A percentile compares a stretch with the other conserved stretches of the same genome.
Conservation (phyloP, 2,797 vertebrate genomes). For the Bufotes viridis region DNA sequence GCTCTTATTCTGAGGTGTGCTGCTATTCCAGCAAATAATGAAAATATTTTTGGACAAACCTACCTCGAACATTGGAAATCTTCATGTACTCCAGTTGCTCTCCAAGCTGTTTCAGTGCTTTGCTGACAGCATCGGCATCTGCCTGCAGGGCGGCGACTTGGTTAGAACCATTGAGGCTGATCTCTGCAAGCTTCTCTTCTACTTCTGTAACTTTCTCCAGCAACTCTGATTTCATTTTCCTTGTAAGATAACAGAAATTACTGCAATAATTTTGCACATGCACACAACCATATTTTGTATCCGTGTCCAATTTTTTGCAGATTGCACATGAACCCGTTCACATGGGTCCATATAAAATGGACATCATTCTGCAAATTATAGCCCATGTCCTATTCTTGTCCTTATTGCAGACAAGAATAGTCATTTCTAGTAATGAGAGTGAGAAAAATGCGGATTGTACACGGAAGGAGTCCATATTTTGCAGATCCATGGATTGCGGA, state of each 20-base stretch:
- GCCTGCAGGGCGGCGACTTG: conserved; percentile 78
- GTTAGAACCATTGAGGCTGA: conserved; percentile 76
- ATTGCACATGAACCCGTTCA: too few relatives aligned
- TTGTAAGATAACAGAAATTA: conserved; percentile 66
- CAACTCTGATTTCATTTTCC: conserved; percentile 85
- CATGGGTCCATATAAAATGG: too few relatives aligned
- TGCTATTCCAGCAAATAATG: background rate
- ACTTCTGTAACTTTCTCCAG: conserved; percentile 81
- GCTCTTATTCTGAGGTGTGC: background rate
- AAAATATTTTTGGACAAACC: conserved; percentile 30
- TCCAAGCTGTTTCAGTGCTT: conserved; percentile 83
- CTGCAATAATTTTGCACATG: background rate
- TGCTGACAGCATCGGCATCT: conserved; percentile 84
- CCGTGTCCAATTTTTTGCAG: too few relatives aligned
- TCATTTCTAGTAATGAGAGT: too few relatives aligned
- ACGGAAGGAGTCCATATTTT: too few relatives aligned
- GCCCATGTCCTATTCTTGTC: too few relatives aligned
- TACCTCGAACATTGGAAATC: conserved; percentile 93
- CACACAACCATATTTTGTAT: too few relatives aligned
- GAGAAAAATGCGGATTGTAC: too few relatives aligned
- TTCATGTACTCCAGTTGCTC: conserved; percentile 94
- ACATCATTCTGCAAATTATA: too few relatives aligned
- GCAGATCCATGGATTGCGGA: too few relatives aligned
- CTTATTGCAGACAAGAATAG: too few relatives aligned
- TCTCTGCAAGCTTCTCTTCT: conserved; percentile 76